Evolutionary conservation across 2,113 vertebrate species (phyloP).

Genomic region (Peromyscus maniculatus): DNA sequence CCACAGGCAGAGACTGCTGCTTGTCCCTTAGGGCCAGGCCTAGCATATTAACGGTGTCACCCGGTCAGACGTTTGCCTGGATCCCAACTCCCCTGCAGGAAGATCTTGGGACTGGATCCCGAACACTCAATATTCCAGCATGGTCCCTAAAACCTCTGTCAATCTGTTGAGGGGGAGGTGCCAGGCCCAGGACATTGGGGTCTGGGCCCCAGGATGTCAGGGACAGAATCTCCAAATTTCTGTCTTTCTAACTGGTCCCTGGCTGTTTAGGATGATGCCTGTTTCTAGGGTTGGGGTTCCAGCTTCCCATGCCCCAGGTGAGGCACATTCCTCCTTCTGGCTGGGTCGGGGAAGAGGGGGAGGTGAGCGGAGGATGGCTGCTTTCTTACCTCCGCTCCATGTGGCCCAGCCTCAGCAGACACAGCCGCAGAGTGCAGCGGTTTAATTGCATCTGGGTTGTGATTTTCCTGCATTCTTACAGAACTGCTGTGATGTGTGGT

Average conservation of each 20-base stretch:
- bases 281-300: neutral
- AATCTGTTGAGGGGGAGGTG: neutral
- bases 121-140: neutral
- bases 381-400: neutral
- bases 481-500: conserved; percentile 49
- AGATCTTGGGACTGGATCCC: neutral
- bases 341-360: fast-evolving
- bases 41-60: neutral
- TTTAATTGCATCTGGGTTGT: neutral
- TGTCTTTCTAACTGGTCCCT: neutral
- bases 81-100: neutral
- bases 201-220: neutral
- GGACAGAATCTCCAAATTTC: neutral
- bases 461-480: neutral
- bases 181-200: neutral
- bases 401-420: fast-evolving
- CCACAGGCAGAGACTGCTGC: neutral
- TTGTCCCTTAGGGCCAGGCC: neutral
- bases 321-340: too few relatives aligned
- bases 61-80: neutral
- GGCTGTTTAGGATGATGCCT: too few relatives aligned
- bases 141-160: neutral
- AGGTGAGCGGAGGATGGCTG: fast-evolving
- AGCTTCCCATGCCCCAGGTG: neutral
- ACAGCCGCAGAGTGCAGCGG: fast-evolving